Evolutionary conservation across 1,140 invertebrate genomes (phyloP), one percentile per base, ranked within the genome.

Genomic region (Trichonephila clavipes): DNA sequence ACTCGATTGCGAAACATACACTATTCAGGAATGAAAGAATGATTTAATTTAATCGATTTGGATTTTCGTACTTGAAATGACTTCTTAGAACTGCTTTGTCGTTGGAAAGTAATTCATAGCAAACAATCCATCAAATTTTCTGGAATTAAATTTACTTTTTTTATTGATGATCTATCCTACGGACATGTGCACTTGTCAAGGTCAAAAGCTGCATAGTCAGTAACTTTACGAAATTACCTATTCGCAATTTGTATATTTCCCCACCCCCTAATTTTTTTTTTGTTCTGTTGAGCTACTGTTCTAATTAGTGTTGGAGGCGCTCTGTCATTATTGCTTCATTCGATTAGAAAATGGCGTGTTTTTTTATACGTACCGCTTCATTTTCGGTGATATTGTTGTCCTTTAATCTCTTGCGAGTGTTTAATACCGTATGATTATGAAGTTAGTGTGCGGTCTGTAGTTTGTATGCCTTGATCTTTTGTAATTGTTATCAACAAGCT

Each of bases 281-380:
- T 82, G 16, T 19, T 51, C 82, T 16, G 21, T 51, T 85, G 82
- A 6, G 82, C 44, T 85, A 24, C 82, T 51, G 34, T 51, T 21
- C 82, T 85, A 85, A 85, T 85, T 85, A 85, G 58, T 44, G 82
- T 85, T 58, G n/a, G 51, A 85, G 58, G 82, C 82, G 51, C 82
- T 85, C 82, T 44, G 51, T 85, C 82, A 85, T 85, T 24, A 85
- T 85, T 85, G 69, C 69, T 16, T 72, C 24, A 28, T 24, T 72
- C 28, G 69, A 72, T 72, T 51, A 72, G 69, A 72, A 72, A 72
- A 28, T 24, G 69, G n/a, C 24, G 28, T 72, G 51, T 59, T 24
- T 85, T 85, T 51, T 81, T 12, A 16, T 81, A 34, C 5, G 4
- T 5, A 12, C 3, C 34, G 69, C 69, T 72, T 72, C 69, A 34